Evolutionary conservation across 2,888 invertebrate species (phyloP).

Genomic region (Conchocele bisecta): DNA sequence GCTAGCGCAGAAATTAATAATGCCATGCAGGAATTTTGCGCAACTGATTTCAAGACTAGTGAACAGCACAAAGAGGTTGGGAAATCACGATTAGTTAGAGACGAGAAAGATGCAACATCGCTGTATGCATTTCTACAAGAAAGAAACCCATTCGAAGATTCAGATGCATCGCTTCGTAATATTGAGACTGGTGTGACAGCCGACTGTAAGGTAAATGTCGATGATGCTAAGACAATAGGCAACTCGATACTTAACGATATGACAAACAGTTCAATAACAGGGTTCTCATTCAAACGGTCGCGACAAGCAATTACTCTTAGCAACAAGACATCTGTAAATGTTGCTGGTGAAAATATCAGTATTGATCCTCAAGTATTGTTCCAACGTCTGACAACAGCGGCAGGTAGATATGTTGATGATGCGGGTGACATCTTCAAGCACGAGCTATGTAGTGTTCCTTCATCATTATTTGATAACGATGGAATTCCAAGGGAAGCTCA

Average conservation of each 20-base stretch:
- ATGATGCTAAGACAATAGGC: background rate
- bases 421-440: background rate
- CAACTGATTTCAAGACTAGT: conserved; percentile 7
- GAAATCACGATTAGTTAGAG: conserved; percentile 6
- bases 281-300: conserved; percentile 3
- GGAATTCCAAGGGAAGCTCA: background rate
- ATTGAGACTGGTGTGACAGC: conserved; percentile 17
- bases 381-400: background rate
- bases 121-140: background rate
- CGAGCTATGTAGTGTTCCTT: background rate
- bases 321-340: background rate
- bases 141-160: conserved; percentile 4
- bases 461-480: background rate
- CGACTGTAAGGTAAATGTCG: conserved; percentile 9
- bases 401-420: background rate
- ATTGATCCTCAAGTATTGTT: conserved; percentile 1
- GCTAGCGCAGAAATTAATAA: conserved; percentile 39
- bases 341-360: background rate
- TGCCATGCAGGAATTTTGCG: conserved; percentile 47
- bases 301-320: background rate
- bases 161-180: background rate
- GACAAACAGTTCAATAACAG: background rate
- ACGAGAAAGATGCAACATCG: background rate
- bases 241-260: background rate
- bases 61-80: conserved; percentile 37